Conservation (phyloP, 2,113 vertebrate species). For the Macrotus californicus region DNA sequence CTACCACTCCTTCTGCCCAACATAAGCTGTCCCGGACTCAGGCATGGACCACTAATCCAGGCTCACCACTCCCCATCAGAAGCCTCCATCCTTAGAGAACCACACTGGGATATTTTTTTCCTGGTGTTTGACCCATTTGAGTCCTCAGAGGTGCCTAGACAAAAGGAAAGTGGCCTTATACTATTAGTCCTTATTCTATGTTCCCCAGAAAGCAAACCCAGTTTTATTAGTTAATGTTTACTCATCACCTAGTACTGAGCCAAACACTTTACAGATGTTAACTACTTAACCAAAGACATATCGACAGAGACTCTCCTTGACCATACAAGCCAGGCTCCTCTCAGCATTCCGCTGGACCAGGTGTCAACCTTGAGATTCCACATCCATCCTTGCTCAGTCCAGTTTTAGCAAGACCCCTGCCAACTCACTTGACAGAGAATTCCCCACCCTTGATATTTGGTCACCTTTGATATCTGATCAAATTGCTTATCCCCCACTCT, state of each 20-base stretch:
- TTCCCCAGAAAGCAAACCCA: background rate
- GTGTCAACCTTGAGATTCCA: background rate
- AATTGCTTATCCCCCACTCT: background rate
- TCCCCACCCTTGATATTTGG: background rate
- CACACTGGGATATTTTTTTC: background rate
- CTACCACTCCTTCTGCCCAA: background rate
- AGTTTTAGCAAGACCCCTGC: background rate
- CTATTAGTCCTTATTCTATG: background rate
- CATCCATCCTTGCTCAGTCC: background rate
- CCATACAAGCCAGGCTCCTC: background rate
- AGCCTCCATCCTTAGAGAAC: background rate
- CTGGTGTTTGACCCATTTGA: background rate
- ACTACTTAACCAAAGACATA: background rate
- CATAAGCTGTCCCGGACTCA: background rate
- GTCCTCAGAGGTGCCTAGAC: background rate
- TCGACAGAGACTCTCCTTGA: background rate
- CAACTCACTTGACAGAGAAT: background rate
- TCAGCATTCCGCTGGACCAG: background rate
- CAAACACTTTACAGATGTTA: background rate
- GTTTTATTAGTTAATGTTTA: background rate
- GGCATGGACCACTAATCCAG: background rate
- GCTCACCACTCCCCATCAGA: background rate
- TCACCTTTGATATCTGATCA: background rate
- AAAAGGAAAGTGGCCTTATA: background rate
- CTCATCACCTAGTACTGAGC: background rate